These are phyloP conservation scores for Meta bourneti DNA, from an alignment of 2,888 invertebrate species.

Conservation along the genomic window DNA sequence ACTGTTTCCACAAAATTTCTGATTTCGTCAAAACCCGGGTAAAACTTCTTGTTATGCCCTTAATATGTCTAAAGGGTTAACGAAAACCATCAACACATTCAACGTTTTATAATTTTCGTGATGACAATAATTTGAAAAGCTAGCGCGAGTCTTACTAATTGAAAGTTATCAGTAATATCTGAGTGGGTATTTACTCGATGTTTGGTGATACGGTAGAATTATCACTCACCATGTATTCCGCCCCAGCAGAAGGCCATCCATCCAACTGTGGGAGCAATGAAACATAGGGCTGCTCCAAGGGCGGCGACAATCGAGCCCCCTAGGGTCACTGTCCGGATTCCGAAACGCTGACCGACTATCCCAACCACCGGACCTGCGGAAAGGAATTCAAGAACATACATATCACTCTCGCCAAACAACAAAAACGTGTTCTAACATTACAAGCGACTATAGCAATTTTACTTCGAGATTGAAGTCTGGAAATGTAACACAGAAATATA, in stretches of 20 bases:
- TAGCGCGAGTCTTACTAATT: background rate
- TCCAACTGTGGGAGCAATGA: conserved; percentile 62
- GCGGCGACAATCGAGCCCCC: conserved; percentile 69
- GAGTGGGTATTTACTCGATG: background rate
- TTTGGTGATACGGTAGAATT: background rate
- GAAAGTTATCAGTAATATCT: background rate
- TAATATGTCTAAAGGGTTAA: too few relatives aligned
- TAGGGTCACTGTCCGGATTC: conserved; percentile 64
- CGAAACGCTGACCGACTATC: conserved; percentile 51
- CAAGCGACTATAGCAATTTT: too few relatives aligned
- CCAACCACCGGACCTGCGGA: conserved; percentile 64
- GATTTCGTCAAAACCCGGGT: too few relatives aligned
- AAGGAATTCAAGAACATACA: background rate
- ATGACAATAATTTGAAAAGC: too few relatives aligned
- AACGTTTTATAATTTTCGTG: too few relatives aligned
- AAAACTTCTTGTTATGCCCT: too few relatives aligned
- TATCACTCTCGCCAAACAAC: background rate
- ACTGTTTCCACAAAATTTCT: too few relatives aligned
- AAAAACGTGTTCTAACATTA: too few relatives aligned
- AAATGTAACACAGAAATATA: too few relatives aligned
- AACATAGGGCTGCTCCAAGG: conserved; percentile 73
- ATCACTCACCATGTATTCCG: conserved; percentile 76
- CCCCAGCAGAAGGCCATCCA: conserved; percentile 77
- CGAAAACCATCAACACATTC: too few relatives aligned
- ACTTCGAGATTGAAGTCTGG: too few relatives aligned